These are phyloP conservation scores for Drosophila arizonae DNA, from an alignment of 1,140 invertebrate species.

Conservation along the genomic window DNA sequence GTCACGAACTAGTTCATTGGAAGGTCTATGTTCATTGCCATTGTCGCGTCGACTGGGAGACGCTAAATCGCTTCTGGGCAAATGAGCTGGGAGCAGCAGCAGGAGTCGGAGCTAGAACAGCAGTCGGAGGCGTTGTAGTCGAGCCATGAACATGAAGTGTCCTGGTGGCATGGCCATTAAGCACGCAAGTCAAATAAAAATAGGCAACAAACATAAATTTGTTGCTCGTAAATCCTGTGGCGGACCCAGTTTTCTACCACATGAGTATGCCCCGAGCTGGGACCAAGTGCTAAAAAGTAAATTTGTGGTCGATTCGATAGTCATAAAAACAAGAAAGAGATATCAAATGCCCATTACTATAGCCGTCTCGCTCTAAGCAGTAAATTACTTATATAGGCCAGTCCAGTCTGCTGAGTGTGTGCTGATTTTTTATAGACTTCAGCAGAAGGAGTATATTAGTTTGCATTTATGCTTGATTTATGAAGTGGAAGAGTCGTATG, in stretches of 20 bases:
- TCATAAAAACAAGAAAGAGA: slow-evolving; percentile 67
- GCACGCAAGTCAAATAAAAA: slow-evolving; percentile 80
- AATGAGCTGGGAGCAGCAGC: not conserved
- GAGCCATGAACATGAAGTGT: slow-evolving; percentile 19
- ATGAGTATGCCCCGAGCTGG: slow-evolving; percentile 63
- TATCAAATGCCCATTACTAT: slow-evolving; percentile 30
- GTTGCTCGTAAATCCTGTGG: slow-evolving; percentile 78
- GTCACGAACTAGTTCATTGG: slow-evolving; percentile 56
- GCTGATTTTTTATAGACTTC: not conserved
- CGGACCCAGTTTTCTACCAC: slow-evolving; percentile 51
- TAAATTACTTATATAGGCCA: slow-evolving; percentile 50
- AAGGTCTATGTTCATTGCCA: slow-evolving; percentile 29
- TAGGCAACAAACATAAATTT: slow-evolving; percentile 81
- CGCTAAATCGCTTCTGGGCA: slow-evolving; percentile 42
- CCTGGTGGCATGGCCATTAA: slow-evolving; percentile 66
- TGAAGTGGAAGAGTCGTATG: too few species aligned
- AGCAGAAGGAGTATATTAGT: not conserved
- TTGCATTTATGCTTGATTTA: too few species aligned
- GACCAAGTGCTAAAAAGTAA: slow-evolving; percentile 81
- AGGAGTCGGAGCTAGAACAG: not conserved
- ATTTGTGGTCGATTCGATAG: slow-evolving; percentile 81
- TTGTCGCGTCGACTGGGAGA: slow-evolving; percentile 35
- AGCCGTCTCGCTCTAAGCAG: slow-evolving; percentile 13
- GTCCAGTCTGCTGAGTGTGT: slow-evolving; percentile 8
- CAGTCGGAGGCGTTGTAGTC: not conserved